Conservation (phyloP, 2,797 vertebrate genomes). For the Onychomys leucogaster region DNA sequence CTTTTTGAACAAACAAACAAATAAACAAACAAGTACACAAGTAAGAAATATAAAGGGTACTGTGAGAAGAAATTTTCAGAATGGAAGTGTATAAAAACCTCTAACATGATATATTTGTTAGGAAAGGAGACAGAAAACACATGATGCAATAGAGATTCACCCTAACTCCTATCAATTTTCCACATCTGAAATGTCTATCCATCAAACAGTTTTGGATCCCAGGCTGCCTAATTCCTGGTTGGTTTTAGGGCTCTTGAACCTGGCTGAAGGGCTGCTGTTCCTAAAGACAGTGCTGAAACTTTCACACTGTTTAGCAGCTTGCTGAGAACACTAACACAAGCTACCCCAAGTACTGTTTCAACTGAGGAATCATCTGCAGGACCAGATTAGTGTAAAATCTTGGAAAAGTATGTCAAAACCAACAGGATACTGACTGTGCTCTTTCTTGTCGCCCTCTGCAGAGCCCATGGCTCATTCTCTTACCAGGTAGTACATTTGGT, state of each 20-base stretch:
- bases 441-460: not conserved
- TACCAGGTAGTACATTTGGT: not conserved
- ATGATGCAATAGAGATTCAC: not conserved
- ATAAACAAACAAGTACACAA: not conserved
- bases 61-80: not conserved
- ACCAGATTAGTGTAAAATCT: not conserved
- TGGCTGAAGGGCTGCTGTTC: slow-evolving; percentile 81
- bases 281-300: slow-evolving; percentile 81
- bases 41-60: not conserved
- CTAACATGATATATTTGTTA: not conserved
- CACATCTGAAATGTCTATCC: not conserved
- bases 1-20: not conserved
- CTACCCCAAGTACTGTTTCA: not conserved
- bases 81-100: not conserved
- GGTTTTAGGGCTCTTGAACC: not conserved
- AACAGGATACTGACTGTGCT: not conserved
- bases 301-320: not conserved
- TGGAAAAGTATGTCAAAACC: not conserved
- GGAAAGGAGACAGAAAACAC: not conserved
- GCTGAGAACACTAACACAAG: not conserved
- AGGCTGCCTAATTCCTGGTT: not conserved
- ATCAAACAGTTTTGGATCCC: not conserved
- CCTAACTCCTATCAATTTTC: not conserved
- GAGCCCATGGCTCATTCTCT: not conserved
- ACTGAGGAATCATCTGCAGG: not conserved